A percentile compares a stretch with the other conserved stretches of the same genome.
Conservation (phyloP, 2,888 invertebrate genomes). For the Euzophera pinguis region DNA sequence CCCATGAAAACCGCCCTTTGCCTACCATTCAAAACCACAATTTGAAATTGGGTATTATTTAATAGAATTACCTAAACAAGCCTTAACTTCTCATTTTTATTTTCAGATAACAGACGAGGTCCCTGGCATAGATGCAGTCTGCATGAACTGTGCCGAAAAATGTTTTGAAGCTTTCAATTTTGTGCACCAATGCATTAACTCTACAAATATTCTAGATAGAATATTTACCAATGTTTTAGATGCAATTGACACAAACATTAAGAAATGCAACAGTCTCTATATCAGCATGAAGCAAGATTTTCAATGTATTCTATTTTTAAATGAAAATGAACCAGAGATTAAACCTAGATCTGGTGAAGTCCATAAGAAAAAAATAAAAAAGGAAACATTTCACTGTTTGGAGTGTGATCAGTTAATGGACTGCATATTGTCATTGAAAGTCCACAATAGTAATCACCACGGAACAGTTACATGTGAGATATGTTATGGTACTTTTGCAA, state of each 20-base stretch:
- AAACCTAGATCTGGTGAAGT: constrained; percentile 18
- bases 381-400: constrained; percentile 32
- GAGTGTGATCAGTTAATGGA: constrained; percentile 39
- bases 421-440: constrained; percentile 34
- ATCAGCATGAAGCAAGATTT: constrained; percentile 44
- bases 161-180: constrained; percentile 42
- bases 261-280: constrained; percentile 38
- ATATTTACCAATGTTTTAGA: constrained; percentile 44
- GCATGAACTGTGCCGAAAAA: constrained; percentile 48
- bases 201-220: constrained; percentile 40
- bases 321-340: constrained; percentile 27
- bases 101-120: constrained; percentile 56
- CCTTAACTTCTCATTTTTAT: background rate
- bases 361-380: constrained; percentile 15
- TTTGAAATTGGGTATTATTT: too few species aligned
- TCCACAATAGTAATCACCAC: constrained; percentile 44
- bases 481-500: constrained; percentile 39
- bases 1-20: too few species aligned
- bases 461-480: constrained; percentile 42
- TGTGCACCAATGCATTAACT: constrained; percentile 39
- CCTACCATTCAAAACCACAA: too few species aligned
- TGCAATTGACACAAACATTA: constrained; percentile 35
- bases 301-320: constrained; percentile 37
- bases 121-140: constrained; percentile 56
- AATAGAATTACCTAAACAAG: too few species aligned